Base-by-base conservation (phyloP, 1,140 invertebrate species). In the Odontomachus brunneus region DNA sequence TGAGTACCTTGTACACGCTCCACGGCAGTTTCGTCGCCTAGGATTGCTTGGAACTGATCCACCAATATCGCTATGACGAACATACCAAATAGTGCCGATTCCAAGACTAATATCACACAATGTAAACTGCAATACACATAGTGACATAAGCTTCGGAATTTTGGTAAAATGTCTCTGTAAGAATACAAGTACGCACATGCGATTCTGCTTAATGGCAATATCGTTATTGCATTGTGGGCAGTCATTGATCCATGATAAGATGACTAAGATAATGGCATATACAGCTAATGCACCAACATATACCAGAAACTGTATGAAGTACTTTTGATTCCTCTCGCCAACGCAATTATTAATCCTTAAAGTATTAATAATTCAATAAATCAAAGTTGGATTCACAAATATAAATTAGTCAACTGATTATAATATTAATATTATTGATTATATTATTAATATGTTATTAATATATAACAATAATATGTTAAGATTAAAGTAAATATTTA, bases 281-380 rank as follows among this genome's bases (percentile, higher is more conserved):
- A 95, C 84, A 15, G 95, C 95, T 60, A 97, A 92, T 24, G 95
- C 91, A 87, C 96, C 96, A 74, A 97, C 96, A 91, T 96, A 97
- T n/a, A 98, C 95, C 66, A 99, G 94, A 94, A 99, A 99, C 92
- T 98, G 98, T 86, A 99, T 96, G 92, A 99, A 99, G 94, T 97
- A 99, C 92, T 98, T 98, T 94, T 99, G 98, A 95, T 99, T 99
- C 89, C 96, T 96, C 94, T 99, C 98, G 62, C 98, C 98, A 48
- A 99, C 98, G 94, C 98, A 99, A 93, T 99, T 99, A 91, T 99
- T 98, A 51, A 98, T 98, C 97, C 97, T 97, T 86, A 94, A 87
- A 93, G 91, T 22, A 4, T 66, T 53, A 60, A 49, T 24, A 84
- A 26, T 66, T 17, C 19, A 24, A 44, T 53, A 29, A 51, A 76